phyloP scores from a whole-genome alignment of 2,113 vertebrate genomes.

The Myxocyprinus asiaticus region DNA sequence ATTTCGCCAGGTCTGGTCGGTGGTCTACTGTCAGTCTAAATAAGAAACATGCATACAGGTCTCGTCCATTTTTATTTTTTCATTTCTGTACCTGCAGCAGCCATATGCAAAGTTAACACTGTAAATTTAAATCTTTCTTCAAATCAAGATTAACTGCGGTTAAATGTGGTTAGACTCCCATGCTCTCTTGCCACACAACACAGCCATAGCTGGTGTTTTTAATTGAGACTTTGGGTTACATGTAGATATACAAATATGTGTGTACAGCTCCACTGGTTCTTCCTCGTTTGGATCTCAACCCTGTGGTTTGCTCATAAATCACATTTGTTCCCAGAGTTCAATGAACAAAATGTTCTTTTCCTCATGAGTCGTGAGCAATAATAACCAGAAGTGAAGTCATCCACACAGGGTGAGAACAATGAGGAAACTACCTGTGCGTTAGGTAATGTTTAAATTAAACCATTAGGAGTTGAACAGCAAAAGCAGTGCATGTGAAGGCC shows the following conservation, averaged over 20 bases:
- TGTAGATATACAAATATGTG: conserved; percentile 18
- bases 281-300: conserved; percentile 11
- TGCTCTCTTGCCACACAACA: conserved; percentile 10
- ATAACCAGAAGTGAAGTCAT: conserved; percentile 36
- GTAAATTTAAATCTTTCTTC: too few species aligned
- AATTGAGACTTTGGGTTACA: conserved; percentile 14
- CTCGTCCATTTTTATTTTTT: neutral
- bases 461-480: neutral
- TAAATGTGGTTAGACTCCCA: conserved; percentile 15
- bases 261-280: conserved; percentile 13
- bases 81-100: too few species aligned
- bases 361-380: conserved; percentile 20
- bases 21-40: neutral
- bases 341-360: neutral
- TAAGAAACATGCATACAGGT: neutral
- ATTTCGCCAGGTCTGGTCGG: neutral
- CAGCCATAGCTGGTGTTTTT: neutral
- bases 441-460: neutral
- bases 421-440: conserved; percentile 44
- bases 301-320: conserved; percentile 53
- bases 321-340: neutral
- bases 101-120: too few species aligned
- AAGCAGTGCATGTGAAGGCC: neutral
- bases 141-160: too few species aligned
- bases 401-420: neutral